Base-by-base conservation (phyloP, 2,113 vertebrate genomes). In the Prochilodus magdalenae region DNA sequence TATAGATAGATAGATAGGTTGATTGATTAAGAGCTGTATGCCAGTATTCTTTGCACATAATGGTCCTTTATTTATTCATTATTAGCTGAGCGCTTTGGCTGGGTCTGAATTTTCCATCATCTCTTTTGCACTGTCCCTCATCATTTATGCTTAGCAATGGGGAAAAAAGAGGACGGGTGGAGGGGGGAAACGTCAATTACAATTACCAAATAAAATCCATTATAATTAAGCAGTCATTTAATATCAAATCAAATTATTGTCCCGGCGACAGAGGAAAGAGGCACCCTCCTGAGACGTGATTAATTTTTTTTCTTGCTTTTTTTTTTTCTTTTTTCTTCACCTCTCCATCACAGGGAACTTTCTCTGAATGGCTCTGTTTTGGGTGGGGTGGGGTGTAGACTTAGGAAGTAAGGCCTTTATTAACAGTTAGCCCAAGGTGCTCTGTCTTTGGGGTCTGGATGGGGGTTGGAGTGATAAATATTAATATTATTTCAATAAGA, bases 201-300 rank as follows among this genome's bases (percentile, higher is more conserved):
- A 94, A 93, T 93, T 91, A 92, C 90, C 88, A 93, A 36, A 89
- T 92, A 92, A 93, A 92, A 91, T 89, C 91, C 89, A 93, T 94
- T 90, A 89, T 94, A 94, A 94, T 94, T 91, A 94, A 94, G 90
- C 89, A 94, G 89, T 94, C 91, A 94, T 92, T 93, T 93, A 92
- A 92, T 91, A 89, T 89, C 85, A 94, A 94, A 93, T 93, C 84
- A 91, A 93, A 93, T 94, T 90, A 93, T 92, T 89, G 86, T 86
- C 89, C 81, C 82, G 86, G 87, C 85, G 87, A 87, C 88, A 83
- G 89, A 81, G 86, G 88, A 88, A 85, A 76, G 87, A 88, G 85
- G 89, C 79, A 74, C 62, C 84, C 94, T 86, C 75, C 2, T 70
- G 90, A 90, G 94, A 91, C 87, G 83, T 80, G 92, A 92, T 92